These are phyloP conservation scores for Sarotherodon lohbergeri DNA, from an alignment of 2,113 vertebrate species.

Conservation along the genomic window DNA sequence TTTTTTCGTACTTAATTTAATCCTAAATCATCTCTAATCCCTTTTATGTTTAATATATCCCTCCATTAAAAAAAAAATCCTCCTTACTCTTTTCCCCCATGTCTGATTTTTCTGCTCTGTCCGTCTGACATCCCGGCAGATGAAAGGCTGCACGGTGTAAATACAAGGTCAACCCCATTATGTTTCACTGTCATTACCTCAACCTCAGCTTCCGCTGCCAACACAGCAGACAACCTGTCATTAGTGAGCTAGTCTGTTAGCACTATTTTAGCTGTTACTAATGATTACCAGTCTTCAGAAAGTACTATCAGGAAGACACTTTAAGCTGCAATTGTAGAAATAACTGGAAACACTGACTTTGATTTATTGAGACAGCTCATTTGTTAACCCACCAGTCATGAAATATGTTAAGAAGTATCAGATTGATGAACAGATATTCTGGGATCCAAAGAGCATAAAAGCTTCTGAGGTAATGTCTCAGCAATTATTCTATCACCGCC, in stretches of 20 bases:
- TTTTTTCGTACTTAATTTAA: not conserved
- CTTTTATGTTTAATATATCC: not conserved
- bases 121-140: constrained; percentile 26
- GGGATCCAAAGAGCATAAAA: not conserved
- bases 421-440: not conserved
- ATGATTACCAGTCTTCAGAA: constrained; percentile 21
- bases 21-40: not conserved
- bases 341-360: not conserved
- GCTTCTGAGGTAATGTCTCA: not conserved
- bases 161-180: constrained; percentile 65
- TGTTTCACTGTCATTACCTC: constrained; percentile 64
- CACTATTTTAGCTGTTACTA: constrained; percentile 23
- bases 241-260: constrained; percentile 51
- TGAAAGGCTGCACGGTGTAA: constrained; percentile 63
- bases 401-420: not conserved
- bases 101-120: constrained; percentile 35
- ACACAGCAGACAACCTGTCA: constrained; percentile 44
- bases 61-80: not conserved
- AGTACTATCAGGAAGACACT: not conserved
- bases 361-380: not conserved
- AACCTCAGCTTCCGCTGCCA: constrained; percentile 62
- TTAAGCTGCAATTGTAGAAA: not conserved
- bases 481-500: not conserved
- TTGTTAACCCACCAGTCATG: not conserved
- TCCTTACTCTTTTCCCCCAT: not conserved